A percentile compares a stretch with the other conserved stretches of the same genome.
These are phyloP conservation scores for Artemia sp. DNA, from an alignment of 2,888 invertebrate species.

Conservation along the genomic window DNA sequence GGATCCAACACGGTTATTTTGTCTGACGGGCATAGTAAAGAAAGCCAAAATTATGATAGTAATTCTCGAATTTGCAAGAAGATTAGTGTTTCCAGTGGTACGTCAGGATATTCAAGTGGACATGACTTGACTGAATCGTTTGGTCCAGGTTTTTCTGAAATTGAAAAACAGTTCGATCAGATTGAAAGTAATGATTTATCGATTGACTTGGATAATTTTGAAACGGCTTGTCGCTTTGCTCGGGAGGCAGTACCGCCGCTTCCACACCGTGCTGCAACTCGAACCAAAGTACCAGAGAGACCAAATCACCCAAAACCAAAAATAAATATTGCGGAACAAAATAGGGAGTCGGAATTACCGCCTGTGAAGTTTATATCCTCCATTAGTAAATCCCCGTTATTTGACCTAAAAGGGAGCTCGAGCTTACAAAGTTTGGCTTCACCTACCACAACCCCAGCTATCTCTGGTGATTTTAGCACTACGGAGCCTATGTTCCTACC, in stretches of 20 bases:
- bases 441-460: too few relatives aligned
- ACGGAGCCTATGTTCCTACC: too few relatives aligned
- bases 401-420: too few relatives aligned
- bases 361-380: too few relatives aligned
- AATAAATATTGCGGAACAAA: too few relatives aligned
- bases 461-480: too few relatives aligned
- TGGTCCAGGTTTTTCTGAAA: not conserved
- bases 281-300: not conserved
- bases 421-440: too few relatives aligned
- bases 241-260: conserved; percentile 1
- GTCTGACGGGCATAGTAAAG: too few relatives aligned
- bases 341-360: too few relatives aligned
- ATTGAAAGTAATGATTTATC: conserved; percentile 5
- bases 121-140: not conserved
- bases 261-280: not conserved
- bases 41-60: too few relatives aligned
- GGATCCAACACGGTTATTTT: too few relatives aligned
- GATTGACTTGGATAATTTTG: conserved; percentile 9
- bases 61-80: not conserved
- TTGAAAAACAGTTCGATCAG: not conserved
- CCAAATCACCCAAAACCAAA: not conserved
- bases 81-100: not conserved
- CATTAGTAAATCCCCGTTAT: too few relatives aligned
- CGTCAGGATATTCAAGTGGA: not conserved
- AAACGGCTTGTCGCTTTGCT: not conserved